Evolutionary conservation across 2,113 vertebrate genomes (phyloP), one percentile per base, ranked within the genome.

Genomic region (Acanthisitta chloris): DNA sequence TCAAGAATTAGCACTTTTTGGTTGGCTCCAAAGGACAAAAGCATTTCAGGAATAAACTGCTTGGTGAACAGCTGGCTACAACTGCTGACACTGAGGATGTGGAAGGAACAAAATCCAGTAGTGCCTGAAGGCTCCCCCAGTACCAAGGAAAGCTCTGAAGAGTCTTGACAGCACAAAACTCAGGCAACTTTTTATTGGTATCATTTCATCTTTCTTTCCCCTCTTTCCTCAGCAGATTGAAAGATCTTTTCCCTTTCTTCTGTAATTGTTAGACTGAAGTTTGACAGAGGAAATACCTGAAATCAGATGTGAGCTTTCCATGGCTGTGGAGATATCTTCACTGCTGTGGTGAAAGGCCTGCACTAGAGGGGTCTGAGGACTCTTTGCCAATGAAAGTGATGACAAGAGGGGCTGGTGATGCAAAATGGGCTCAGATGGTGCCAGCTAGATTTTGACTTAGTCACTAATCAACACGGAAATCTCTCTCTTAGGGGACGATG

Each of bases 31-130:
- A 83, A 66, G 51, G 61, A 59, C 38, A 74, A 33, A 90, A 74
- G 15, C 51, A 87, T 92, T 91, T 67, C 0, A 81, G 59, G 36
- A 90, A 90, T 82, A 91, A 97, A 76, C 70, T 84, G 81, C 55
- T 58, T 58, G 80, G 59, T 17, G 34, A 94, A 90, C 76, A 92
- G 80, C 88, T 97, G 94, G 40, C 55, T 91, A 40, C 91, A 94
- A 92, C 78, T 95, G 70, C 55, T 85, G 78, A 78, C 43, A 34
- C 51, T 16, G 61, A 46, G 54, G 36, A 38, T 85, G 57, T 8
- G 64, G 51, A 43, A 81, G 36, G 36, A 89, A 64, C 36, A 67
- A 89, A 87, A 29, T n/a, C 61, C 79, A 64, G 54, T 9, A 58
- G 19, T 1, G 1, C n/a, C n/a, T 67, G 29, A 52, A 66, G 23